Evolutionary conservation across 64 coral and sea anemone genomes (phyloP), one percentile per base, ranked within the genome.

Genomic region (Dendronephthya gigantea): DNA sequence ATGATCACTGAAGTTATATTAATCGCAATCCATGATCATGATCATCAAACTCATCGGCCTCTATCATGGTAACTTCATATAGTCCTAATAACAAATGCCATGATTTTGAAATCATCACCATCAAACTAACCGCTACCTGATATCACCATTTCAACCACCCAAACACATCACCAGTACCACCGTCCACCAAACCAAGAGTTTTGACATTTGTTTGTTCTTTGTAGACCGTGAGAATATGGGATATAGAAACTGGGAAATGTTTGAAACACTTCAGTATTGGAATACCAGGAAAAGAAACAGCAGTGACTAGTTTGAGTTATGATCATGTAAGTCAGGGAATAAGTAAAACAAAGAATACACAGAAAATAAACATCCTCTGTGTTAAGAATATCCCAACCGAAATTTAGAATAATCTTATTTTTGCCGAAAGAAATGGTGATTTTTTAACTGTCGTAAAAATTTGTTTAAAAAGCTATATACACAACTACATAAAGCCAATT

Each of bases 201-300:
- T 17, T 22, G 2, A 30, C 58, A n/a, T 79, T 33, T 79, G 72
- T 35, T 62, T n/a, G n/a, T n/a, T 27, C 84, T 13, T 82, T 40
- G 25, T 30, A 98, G 95, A 93, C 89, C 41, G 90, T 98, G 13
- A 89, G 95, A 9, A 83, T 98, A 5, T 98, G 95, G 95, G 83
- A 98, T 12, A 86, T 98, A 23, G 84, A 75, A 0, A 70, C 83
- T 12, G 95, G 95, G 16, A 70, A 83, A 75, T 98, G 92, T 86
- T 41, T 92, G 19, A 90, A 85, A 48, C 70, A 84, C 16, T 88
- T 98, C 25, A 81, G 91, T 33, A 55, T 92, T 50, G 92, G 91
- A 36, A 86, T 87, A 27, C 72, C 89, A 50, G 89, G 83, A 22
- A 79, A 82, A 17, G 92, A 55, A 10, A 81, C 83, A 48, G 92